Evolutionary conservation across 2,113 vertebrate genomes (phyloP).

Genomic region (Natator depressus): DNA sequence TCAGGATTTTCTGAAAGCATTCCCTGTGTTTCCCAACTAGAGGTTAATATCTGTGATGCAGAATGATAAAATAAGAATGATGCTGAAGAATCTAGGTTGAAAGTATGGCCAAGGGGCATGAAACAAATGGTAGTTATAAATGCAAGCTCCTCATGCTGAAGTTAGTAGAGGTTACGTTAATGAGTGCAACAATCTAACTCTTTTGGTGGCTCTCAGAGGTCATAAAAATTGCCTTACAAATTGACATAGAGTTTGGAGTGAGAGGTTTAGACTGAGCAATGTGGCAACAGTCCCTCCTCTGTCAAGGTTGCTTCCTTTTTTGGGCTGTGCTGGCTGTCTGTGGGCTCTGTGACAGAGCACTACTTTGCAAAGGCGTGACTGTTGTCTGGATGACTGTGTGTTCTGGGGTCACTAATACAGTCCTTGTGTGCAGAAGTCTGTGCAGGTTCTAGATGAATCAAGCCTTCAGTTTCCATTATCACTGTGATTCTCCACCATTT

Average conservation of each 20-base stretch:
- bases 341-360: not conserved
- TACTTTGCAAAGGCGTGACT: not conserved
- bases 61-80: not conserved
- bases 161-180: not conserved
- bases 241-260: not conserved
- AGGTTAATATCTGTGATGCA: not conserved
- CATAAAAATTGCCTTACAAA: not conserved
- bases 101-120: not conserved
- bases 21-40: not conserved
- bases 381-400: not conserved
- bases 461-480: not conserved
- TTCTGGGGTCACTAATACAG: not conserved
- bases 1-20: not conserved
- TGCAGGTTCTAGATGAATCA: not conserved
- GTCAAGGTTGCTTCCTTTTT: not conserved
- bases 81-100: not conserved
- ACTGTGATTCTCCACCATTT: not conserved
- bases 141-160: not conserved
- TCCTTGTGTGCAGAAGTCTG: not conserved
- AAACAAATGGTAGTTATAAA: not conserved
- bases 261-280: not conserved
- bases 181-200: not conserved
- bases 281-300: not conserved
- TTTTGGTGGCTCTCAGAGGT: not conserved
- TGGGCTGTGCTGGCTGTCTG: not conserved